Percentiles rank a stretch among this genome's conserved stretches.
Conservation (phyloP, 2,797 vertebrate genomes). For the Tiaroga cobitis region DNA sequence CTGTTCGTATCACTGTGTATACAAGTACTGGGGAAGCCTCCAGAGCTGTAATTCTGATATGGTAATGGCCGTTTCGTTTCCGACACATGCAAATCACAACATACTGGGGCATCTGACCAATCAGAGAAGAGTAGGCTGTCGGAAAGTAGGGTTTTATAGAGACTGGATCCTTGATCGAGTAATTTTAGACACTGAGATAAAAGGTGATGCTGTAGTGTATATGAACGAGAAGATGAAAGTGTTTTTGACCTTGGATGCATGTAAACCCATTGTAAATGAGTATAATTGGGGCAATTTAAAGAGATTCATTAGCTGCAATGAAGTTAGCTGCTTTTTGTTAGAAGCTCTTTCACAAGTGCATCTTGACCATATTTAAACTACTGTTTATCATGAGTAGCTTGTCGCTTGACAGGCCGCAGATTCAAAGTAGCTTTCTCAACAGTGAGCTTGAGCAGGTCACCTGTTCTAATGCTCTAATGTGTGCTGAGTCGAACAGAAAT, state of each 20-base stretch:
- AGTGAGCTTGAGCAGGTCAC: slow-evolving; percentile 28
- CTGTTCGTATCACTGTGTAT: not conserved
- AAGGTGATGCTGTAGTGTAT: not conserved
- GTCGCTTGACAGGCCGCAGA: not conserved
- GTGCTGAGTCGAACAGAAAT: slow-evolving; percentile 45
- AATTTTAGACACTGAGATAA: not conserved
- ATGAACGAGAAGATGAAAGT: not conserved
- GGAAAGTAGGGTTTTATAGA: not conserved
- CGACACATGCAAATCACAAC: not conserved
- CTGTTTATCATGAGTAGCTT: not conserved
- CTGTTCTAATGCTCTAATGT: slow-evolving; percentile 20
- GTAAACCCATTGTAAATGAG: not conserved
- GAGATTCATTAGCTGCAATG: not conserved
- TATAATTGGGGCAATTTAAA: not conserved
- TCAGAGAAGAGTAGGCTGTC: not conserved
- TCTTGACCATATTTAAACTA: not conserved
- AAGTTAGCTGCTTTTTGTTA: not conserved
- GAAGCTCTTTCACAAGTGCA: not conserved
- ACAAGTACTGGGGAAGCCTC: not conserved
- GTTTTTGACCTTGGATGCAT: not conserved
- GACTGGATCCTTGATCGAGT: not conserved
- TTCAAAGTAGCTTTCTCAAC: slow-evolving; percentile 2
- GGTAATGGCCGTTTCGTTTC: not conserved
- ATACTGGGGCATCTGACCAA: not conserved
- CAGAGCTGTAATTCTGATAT: not conserved